Evolutionary conservation across 2,113 vertebrate species (phyloP).

Genomic region (Crotalus viridis): DNA sequence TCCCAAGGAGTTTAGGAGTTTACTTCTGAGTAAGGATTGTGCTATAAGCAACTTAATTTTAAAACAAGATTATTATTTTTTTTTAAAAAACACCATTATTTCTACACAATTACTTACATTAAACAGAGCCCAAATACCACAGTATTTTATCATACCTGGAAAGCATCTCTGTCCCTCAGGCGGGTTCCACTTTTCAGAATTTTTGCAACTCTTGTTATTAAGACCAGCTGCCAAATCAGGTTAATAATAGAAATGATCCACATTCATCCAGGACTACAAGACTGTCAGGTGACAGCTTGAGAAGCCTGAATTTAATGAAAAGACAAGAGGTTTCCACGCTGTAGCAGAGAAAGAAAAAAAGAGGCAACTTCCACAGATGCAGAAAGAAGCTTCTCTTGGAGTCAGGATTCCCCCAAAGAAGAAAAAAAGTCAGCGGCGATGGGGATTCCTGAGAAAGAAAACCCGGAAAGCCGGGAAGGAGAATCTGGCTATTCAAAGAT

Average conservation of each 20-base stretch:
- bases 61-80: background rate
- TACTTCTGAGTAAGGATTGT: background rate
- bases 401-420: slow-evolving; percentile 29
- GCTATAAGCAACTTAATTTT: background rate
- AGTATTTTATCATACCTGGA: slow-evolving; percentile 71
- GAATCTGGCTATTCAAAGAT: slow-evolving; percentile 21
- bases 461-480: slow-evolving; percentile 13
- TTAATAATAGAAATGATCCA: slow-evolving; percentile 93
- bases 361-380: background rate
- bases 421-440: background rate
- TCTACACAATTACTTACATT: background rate
- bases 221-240: slow-evolving; percentile 71
- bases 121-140: slow-evolving; percentile 8
- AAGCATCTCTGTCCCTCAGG: slow-evolving; percentile 74
- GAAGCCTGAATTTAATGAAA: slow-evolving; percentile 74
- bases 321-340: slow-evolving; percentile 74
- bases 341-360: slow-evolving; percentile 57
- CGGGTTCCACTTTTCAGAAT: slow-evolving; percentile 71
- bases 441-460: slow-evolving; percentile 42
- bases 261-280: slow-evolving; percentile 92
- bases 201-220: slow-evolving; percentile 70
- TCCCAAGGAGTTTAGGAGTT: background rate
- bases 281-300: slow-evolving; percentile 87
- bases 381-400: slow-evolving; percentile 48
- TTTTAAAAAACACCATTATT: background rate